Evolutionary conservation across 1,140 invertebrate genomes (phyloP), one percentile per base, ranked within the genome.

Genomic region (Drosophila repleta): DNA sequence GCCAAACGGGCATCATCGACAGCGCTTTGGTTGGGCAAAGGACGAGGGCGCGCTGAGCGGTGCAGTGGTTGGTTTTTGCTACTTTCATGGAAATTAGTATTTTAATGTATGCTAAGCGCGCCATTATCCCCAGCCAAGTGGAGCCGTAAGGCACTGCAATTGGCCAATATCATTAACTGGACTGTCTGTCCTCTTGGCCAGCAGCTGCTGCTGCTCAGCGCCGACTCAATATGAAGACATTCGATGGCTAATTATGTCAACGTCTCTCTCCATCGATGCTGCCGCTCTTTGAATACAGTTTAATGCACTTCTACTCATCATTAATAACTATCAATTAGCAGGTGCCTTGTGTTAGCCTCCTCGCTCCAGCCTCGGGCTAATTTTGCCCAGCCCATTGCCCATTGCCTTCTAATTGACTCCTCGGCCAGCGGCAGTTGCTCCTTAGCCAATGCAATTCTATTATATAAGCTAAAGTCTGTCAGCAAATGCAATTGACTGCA

Each of bases 91-190:
- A 88, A 88, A 88, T 88, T 88, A 88, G 83, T 88, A 76, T 88
- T 88, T 88, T 88, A 88, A 88, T 88, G 83, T 88, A 88, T 88
- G 83, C 83, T 88, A 88, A 88, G 78, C 75, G 76, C 70, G 79
- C 69, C 83, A 88, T 88, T 88, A 88, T 88, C 83, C 71, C 10
- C 62, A 51, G 63, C 52, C 83, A 74, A 79, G 78, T 87, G 13
- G 52, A 49, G 45, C 57, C 78, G 49, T 62, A 64, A 72, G 56
- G 63, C 73, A 65, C 64, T 66, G 45, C 76, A 79, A 76, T 66
- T 80, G 81, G 39, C 65, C 53, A 73, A 43, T 61, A 64, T 51
- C 63, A 84, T 74, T 79, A 77, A 51, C 60, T 49, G 18, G 32
- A 11, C 63, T 8, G 20, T 43, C 62, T 7, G 20, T 43, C 13